These are phyloP conservation scores for Tanytarsus gracilentus DNA, from an alignment of 2,888 invertebrate genomes.

Conservation along the genomic window DNA sequence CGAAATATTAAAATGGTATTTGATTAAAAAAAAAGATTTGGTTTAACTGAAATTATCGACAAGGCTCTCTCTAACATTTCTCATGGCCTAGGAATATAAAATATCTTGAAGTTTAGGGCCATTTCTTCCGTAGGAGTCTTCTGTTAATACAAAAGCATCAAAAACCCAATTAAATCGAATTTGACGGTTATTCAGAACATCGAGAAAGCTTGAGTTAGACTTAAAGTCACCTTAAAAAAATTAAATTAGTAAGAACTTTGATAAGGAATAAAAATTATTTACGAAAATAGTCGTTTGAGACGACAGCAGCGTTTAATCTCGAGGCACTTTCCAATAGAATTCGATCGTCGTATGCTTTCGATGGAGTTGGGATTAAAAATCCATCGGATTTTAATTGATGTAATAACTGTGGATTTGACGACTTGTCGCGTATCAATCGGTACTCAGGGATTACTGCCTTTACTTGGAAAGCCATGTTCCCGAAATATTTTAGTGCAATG, in stretches of 20 bases:
- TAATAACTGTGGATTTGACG: conserved; percentile 8
- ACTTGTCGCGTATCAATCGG: not conserved
- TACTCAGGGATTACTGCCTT: conserved; percentile 22
- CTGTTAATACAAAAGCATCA: not conserved
- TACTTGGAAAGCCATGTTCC: conserved; percentile 1
- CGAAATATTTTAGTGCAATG: not conserved
- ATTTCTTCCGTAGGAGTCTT: conserved; percentile 7
- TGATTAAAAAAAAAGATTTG: no score
- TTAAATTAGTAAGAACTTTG: not conserved
- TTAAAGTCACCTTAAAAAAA: conserved; percentile 1
- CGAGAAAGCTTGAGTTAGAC: no score
- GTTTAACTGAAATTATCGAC: no score
- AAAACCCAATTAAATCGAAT: conserved; percentile 21
- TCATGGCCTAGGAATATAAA: not conserved
- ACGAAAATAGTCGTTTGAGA: conserved; percentile 23
- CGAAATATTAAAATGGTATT: no score
- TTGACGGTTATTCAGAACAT: not conserved
- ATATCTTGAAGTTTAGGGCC: conserved; percentile 20
- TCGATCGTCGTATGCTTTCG: conserved; percentile 20
- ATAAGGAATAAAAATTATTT: not conserved
- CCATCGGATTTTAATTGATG: not conserved
- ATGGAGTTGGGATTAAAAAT: not conserved
- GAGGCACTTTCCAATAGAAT: conserved; percentile 5
- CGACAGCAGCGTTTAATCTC: conserved; percentile 7
- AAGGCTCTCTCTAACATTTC: no score